Base-by-base conservation (phyloP, 2,797 vertebrate species). In the Diceros bicornis region DNA sequence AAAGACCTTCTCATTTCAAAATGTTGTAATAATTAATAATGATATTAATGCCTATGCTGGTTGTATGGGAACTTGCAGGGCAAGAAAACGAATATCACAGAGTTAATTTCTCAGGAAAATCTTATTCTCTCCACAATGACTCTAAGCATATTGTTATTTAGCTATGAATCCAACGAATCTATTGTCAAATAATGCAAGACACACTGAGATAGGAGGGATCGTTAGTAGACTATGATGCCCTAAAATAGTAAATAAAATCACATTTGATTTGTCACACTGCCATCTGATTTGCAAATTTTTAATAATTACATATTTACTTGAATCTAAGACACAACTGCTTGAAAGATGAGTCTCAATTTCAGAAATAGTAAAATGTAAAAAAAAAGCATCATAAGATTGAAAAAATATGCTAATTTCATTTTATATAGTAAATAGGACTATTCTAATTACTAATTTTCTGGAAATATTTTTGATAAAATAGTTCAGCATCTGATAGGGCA, bases 241-340 rank as follows among this genome's bases (percentile, higher is more conserved):
- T 89, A 86, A 77, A 91, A 85, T 41, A 61, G 37, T 91, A 96
- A 87, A 95, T 75, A 71, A 87, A 96, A 81, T 66, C n/a, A 81
- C 10, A n/a, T 87, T 95, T 77, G 50, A 89, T 55, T 78, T 93
- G 16, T 64, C n/a, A 74, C 29, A 78, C 1, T 55, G 17, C 8
- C 27, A 85, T 61, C 34, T 86, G 41, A 64, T 84, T 87, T 89
- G 84, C 57, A 90, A 57, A 78, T 52, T 64, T 89, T 91, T 75
- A 82, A 61, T 68, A 66, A 44, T 90, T 83, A 96, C 50, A 91
- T 81, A 72, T 55, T 93, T 85, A 57, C 52, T 91, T 94, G 81
- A 83, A 61, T 77, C 47, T 96, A 94, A 88, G 12, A 75, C 18
- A 47, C 74, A 59, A 81, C 5, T 68, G 44, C 10, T 68, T 89